Evolutionary conservation across 2,797 vertebrate genomes (phyloP).

Genomic region (Poliocrania exsul): DNA sequence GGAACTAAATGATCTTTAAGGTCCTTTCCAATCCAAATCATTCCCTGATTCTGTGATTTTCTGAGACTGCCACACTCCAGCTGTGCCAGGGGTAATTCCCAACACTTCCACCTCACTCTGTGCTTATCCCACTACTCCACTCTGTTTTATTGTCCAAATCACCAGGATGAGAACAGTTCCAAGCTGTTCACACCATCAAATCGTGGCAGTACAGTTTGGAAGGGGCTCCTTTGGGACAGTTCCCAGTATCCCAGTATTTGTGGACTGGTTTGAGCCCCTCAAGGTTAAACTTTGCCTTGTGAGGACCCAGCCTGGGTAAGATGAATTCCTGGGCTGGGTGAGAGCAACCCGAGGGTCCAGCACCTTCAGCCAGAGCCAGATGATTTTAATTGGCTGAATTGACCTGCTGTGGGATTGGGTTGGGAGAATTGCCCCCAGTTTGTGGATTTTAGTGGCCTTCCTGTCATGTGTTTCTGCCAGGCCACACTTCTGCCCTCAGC

Average conservation of each 20-base stretch:
- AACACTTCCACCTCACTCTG: no score
- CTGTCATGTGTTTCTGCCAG: not conserved
- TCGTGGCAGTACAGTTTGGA: fast-evolving
- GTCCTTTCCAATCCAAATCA: not conserved
- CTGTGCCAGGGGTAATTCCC: not conserved
- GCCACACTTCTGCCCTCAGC: not conserved
- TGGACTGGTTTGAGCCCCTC: not conserved
- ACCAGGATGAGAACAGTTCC: not conserved
- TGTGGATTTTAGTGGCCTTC: not conserved
- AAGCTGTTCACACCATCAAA: not conserved
- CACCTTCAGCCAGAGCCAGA: not conserved
- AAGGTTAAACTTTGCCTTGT: not conserved
- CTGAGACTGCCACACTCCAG: not conserved
- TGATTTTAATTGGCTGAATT: not conserved
- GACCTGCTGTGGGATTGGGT: not conserved
- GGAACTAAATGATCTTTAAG: not conserved
- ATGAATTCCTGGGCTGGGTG: not conserved
- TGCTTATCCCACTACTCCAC: not conserved
- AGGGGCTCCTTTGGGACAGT: not conserved
- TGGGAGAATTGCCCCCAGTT: not conserved
- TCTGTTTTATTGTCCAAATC: not conserved
- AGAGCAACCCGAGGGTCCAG: not conserved
- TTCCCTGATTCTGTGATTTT: not conserved
- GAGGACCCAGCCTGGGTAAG: not conserved
- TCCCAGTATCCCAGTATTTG: not conserved